Base-by-base conservation (phyloP, 2,113 vertebrate genomes). In the Festucalex cinctus region DNA sequence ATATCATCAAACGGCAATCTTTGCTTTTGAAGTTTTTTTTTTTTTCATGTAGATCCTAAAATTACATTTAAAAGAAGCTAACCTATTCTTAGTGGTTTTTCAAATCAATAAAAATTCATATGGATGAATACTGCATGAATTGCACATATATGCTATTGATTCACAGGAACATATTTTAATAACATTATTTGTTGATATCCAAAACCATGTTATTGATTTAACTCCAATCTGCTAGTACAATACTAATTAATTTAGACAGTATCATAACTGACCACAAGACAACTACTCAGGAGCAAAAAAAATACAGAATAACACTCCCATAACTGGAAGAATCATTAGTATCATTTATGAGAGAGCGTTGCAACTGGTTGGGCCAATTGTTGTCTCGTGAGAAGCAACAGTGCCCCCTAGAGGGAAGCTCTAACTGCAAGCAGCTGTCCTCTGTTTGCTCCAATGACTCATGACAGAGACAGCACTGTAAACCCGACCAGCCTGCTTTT, bases 331-430 rank as follows among this genome's bases (percentile, higher is more conserved):
- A 62, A 43, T 37, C 20, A 39, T 46, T 32, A 14, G 37, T 48
- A 39, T 64, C 17, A 46, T 19, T n/a, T 16, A 59, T 64, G 66
- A 1, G 24, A 22, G 37, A 80, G 62, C 3, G 19, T 32, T 71
- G 73, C 77, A 84, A 89, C 86, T 88, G 88, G 89, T 90, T 87
- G 86, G 81, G 48, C 60, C 57, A 24, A 12, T 35, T 54, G 20
- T 72, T 53, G 35, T 22, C 35, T 81, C 66, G 39, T 59, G 75
- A 90, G 87, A 90, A 64, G 53, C 86, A 88, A 90, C 85, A 90
- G 79, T 83, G 89, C 89, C 89, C 80, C 80, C 89, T 88, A 79
- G 79, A 43, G 87, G 82, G 1, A 48, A 54, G 61, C 71, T 43
- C 26, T 68, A 37, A 66, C 66, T 63, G 70, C 57, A 65, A 56